A percentile compares a stretch with the other conserved stretches of the same genome.
Evolutionary conservation across 2,113 vertebrate genomes (phyloP).

Genomic region (Lanius collurio): DNA sequence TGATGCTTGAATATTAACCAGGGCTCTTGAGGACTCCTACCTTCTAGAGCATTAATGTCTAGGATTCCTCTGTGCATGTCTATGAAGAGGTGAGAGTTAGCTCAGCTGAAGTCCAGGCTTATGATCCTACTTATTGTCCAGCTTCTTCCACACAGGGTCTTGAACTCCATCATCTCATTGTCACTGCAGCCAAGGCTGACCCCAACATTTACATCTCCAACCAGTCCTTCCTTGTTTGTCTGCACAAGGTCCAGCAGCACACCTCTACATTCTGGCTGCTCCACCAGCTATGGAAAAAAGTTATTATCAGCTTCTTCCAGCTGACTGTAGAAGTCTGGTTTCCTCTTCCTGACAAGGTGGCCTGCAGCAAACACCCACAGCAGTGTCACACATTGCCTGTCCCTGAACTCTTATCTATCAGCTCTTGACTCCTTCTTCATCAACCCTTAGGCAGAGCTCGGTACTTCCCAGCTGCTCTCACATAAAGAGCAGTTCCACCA

Average conservation of each 20-base stretch:
- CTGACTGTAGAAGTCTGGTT: not conserved
- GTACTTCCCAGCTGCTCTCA: not conserved
- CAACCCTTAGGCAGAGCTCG: fast-evolving
- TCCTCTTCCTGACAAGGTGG: not conserved
- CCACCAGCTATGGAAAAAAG: not conserved
- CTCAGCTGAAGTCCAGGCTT: not conserved
- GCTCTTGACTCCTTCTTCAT: not conserved
- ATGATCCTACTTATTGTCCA: no score
- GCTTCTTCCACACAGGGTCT: not conserved
- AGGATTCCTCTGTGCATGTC: not conserved
- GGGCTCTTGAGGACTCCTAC: not conserved
- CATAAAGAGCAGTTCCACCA: not conserved
- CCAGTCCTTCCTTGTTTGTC: not conserved
- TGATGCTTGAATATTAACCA: not conserved
- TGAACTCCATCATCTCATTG: not conserved
- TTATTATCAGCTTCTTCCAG: not conserved
- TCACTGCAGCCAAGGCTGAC: not conserved
- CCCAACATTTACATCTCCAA: not conserved
- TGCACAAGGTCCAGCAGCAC: not conserved
- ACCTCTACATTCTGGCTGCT: not conserved
- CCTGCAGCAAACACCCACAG: not conserved
- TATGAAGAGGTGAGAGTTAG: not conserved
- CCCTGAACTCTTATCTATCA: not conserved
- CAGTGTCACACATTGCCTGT: not conserved
- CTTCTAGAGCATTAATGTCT: not conserved